Base-by-base conservation (phyloP, 2,113 vertebrate genomes). In the Labrus mixtus region DNA sequence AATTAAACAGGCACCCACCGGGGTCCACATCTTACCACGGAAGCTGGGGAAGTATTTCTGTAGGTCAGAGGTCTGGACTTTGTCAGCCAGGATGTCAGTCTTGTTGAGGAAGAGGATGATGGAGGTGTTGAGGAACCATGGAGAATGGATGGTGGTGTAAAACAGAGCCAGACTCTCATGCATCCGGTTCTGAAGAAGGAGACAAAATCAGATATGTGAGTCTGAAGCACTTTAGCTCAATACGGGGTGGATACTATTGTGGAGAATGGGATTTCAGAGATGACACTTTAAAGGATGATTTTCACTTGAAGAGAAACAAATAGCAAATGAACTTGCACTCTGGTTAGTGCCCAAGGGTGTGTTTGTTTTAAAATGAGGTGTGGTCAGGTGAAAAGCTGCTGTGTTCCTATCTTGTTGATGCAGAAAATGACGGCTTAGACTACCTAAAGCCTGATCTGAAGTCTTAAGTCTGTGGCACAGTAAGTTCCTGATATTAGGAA, bases 21-120 rank as follows among this genome's bases (percentile, higher is more conserved):
- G 20, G 5, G 20, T 41, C 23, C 23, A 17, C 51, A 51, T 56
- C 56, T 83, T 75, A 98, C 96, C 96, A 81, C 73, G 80, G 72
- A 96, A 98, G 19, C 59, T 69, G 10, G 95, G 93, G 76, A 98
- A 97, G 83, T 96, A 96, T 56, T 87, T 92, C 37, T 92, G 86
- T 81, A 98, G 89, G 84, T 98, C 95, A 0, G 97, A 98, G 0
- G 86, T 93, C 73, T 86, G 78, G 71, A 97, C 92, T 92, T 98
- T 98, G 79, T 98, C 96, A 19, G 93, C 93, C 65, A 98, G 88
- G 84, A 98, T 95, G 91, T 98, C 97, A 3, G 93, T 96, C 90
- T 98, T 98, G 91, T 98, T 98, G 82, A 98, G 95, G 85, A 98
- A 98, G 79, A 98, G 95, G 88, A 98, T 97, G 74, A 97, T 94